Percentiles rank a stretch among this genome's conserved stretches.
Evolutionary conservation across 2,113 vertebrate species (phyloP).

Genomic region (Serilophus lunatus): DNA sequence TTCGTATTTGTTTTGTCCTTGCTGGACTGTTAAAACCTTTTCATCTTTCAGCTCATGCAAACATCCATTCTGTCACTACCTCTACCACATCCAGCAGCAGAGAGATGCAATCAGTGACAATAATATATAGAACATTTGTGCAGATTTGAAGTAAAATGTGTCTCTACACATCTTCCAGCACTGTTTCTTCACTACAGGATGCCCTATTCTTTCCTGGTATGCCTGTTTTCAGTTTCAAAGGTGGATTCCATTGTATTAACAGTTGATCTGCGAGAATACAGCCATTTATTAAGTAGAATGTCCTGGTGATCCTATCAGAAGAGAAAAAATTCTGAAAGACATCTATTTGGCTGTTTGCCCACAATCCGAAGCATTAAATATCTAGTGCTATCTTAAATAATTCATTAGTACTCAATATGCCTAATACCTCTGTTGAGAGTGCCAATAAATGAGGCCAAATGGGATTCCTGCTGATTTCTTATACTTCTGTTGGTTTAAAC

Average conservation of each 20-base stretch:
- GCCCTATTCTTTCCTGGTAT: background rate
- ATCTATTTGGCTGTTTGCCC: constrained; percentile 25
- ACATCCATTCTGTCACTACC: background rate
- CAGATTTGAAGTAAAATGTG: background rate
- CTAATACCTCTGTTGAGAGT: constrained; percentile 27
- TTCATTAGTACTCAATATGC: constrained; percentile 42
- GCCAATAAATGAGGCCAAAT: constrained; percentile 45
- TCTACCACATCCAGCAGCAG: background rate
- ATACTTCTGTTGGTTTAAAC: constrained; percentile 32
- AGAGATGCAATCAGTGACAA: background rate
- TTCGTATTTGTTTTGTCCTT: background rate
- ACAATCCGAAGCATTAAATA: constrained; percentile 41
- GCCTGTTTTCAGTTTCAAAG: background rate
- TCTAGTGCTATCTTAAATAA: constrained; percentile 55
- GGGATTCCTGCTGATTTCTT: constrained; percentile 41
- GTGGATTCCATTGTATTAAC: background rate
- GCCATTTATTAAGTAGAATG: background rate
- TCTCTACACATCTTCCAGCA: background rate
- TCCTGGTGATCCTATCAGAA: background rate
- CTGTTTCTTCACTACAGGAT: background rate
- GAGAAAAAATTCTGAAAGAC: background rate
- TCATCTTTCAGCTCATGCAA: background rate
- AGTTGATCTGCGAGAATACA: background rate
- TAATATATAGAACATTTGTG: background rate
- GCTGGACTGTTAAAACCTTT: background rate